Base-by-base conservation (phyloP, 2,888 invertebrate species). In the Geophilus truncorum region DNA sequence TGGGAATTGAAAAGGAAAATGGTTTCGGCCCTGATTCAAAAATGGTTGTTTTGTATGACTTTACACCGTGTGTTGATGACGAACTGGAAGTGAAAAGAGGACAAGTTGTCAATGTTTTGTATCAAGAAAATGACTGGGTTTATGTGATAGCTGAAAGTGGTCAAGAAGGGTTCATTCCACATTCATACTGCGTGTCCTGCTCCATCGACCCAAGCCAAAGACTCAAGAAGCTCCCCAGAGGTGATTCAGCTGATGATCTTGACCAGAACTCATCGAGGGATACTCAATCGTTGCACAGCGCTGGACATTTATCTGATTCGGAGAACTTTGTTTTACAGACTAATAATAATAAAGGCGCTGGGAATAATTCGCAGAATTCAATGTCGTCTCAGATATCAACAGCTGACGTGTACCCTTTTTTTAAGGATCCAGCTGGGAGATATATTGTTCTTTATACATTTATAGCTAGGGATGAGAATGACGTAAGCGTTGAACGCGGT, bases 121-220 rank as follows among this genome's bases (percentile, higher is more conserved):
- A 97, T 87, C 90, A 96, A 84, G 97, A 97, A 87, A 96, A 97
- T 86, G 97, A 97, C 88, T 97, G 97, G 97, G 96, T 96, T 9
- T 97, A 97, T 88, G 96, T 97, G 0, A 95, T 97, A 86, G 93
- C 94, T 1, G 86, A 86, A 40, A 95, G 95, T 84, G 93, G 94
- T 21, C 90, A 95, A 85, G 96, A 97, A 87, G 97, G 97, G 0
- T 97, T 97, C 85, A 96, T 97, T 84, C 97, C 97, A 0, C 94
- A 95, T 86, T 95, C 95, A 0, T 97, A 96, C 87, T 96, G 96
- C 86, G 94, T 95, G 0, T 95, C 95, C 0, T 95, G 91, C 85
- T n/a, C 51, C 4, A 51, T 51, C 15, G 51, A 51, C 15, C 93
- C 90, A 85, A 94, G 75, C 21, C 75, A 75, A 28, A 85, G 85